These are phyloP conservation scores for Drosophila littoralis DNA, from an alignment of 1,140 invertebrate species.

Conservation along the genomic window DNA sequence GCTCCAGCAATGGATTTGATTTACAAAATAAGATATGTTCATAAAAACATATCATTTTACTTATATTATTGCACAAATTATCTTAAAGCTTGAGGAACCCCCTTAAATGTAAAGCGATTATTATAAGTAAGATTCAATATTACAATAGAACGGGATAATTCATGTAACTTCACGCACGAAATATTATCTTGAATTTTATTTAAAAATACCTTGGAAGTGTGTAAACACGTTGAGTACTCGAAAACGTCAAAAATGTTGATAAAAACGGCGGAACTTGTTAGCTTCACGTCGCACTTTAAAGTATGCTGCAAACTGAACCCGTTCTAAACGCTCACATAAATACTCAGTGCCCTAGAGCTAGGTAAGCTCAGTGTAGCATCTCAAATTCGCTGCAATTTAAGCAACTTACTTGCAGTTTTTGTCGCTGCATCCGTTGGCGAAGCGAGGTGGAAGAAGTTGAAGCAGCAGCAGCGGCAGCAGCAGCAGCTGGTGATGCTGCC, in stretches of 20 bases:
- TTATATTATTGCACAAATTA: no score
- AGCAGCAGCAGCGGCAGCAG: constrained; percentile 11
- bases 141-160: no score
- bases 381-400: constrained; percentile 72
- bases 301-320: constrained; percentile 22
- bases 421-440: constrained; percentile 61
- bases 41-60: no score
- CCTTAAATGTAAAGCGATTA: no score
- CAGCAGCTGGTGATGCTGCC: constrained; percentile 62
- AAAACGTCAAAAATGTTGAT: constrained; percentile 5
- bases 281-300: constrained; percentile 1
- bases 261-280: constrained; percentile 32
- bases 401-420: constrained; percentile 81
- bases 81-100: no score
- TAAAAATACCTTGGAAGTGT: no score
- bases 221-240: not conserved
- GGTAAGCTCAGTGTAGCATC: constrained; percentile 65
- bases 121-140: no score
- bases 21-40: no score
- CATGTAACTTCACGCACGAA: no score
- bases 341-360: constrained; percentile 21
- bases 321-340: constrained; percentile 6
- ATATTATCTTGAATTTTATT: no score
- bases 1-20: no score
- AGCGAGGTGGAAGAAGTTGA: constrained; percentile 24